Base-by-base conservation (phyloP, 2,888 invertebrate species). In the Scaptomyza reducta region DNA sequence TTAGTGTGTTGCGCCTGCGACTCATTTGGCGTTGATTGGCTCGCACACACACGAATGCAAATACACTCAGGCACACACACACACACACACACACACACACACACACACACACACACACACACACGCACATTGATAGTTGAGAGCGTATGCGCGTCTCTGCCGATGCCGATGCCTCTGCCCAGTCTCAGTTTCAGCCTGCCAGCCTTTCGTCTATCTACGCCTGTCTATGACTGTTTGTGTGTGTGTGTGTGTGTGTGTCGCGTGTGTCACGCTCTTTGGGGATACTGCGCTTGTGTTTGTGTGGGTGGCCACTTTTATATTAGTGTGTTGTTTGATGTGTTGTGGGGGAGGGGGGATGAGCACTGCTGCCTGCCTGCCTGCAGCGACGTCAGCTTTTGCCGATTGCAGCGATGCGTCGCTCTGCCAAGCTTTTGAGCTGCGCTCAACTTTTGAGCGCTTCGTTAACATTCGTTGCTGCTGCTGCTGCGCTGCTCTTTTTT, bases 21-120 rank as follows among this genome's bases (percentile, higher is more conserved):
- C 61, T 75, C 75, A 75, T 75, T 75, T 75, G 61, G 44, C 75
- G 70, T 76, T 76, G 75, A 76, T 76, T 76, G 75, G 75, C 66
- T 74, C 74, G 74, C 75, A 74, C 74, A 51, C 61, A 50, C 63
- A 59, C 42, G 10, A 47, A 42, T 72, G 57, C 53, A 58, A 27
- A 22, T 51, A 42, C 42, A 18, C 47, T 42, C 38, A 25, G 29
- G 38, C 22, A 13, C 16, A 31, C 47, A 31, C 51, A 35, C 41
- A 46, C 45, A 50, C 35, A 46, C 56, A 41, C 44, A 29, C 35
- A 38, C 27, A 57, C 25, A 29, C 51, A n/a, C 41, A 38, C 18
- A 25, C 16, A 44, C 44, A 57, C 27, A 35, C 45, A 50, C 25
- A 33, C 53, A 16, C 33, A 38, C 27, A 25, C 29, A 44, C 46